Evolutionary conservation across 2,113 vertebrate genomes (phyloP).

Genomic region (Gymnarchus niloticus): DNA sequence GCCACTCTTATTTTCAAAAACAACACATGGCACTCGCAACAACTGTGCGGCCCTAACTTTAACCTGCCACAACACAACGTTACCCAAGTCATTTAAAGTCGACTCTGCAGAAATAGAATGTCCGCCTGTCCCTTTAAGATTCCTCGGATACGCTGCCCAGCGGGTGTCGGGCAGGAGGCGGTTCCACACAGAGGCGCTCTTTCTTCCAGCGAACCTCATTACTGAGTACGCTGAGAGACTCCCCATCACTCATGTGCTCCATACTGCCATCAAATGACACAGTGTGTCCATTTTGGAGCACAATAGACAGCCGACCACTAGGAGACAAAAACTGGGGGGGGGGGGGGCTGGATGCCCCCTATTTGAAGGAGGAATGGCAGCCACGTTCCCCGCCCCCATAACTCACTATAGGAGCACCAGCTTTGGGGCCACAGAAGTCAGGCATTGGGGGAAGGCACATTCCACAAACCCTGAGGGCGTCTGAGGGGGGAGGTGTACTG

Average conservation of each 20-base stretch:
- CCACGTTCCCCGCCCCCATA: neutral
- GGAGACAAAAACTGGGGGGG: neutral
- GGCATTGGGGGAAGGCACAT: neutral
- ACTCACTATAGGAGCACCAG: neutral
- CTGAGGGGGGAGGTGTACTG: neutral
- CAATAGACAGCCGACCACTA: neutral
- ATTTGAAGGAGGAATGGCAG: neutral
- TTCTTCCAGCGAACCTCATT: neutral
- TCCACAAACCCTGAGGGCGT: neutral
- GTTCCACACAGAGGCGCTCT: neutral
- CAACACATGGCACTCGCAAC: too few relatives aligned
- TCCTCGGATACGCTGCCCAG: neutral
- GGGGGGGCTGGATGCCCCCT: neutral
- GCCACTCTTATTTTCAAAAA: too few relatives aligned
- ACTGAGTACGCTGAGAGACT: neutral
- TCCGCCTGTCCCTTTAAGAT: neutral
- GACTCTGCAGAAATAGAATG: too few relatives aligned
- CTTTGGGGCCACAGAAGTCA: neutral
- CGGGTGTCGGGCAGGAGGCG: neutral
- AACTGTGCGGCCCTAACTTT: neutral
- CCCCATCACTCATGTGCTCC: neutral
- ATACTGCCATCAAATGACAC: neutral
- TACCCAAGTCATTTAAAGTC: neutral
- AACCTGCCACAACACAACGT: neutral
- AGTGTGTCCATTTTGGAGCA: neutral